A percentile compares a stretch with the other conserved stretches of the same genome.
phyloP scores from a whole-genome alignment of 2,797 vertebrate genomes.

The Sebastes minor region DNA sequence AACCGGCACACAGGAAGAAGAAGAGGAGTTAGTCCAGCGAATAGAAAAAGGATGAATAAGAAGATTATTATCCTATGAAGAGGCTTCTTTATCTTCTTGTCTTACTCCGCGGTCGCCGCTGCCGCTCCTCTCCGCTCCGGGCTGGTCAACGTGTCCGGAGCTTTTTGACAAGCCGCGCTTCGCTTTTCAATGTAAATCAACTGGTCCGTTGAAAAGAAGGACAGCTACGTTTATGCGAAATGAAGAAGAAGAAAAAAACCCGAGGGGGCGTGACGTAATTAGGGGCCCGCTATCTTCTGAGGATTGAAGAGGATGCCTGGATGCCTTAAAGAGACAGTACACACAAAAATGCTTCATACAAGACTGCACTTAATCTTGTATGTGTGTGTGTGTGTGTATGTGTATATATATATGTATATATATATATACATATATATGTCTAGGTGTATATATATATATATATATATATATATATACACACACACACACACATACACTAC shows the following conservation, averaged over 20 bases:
- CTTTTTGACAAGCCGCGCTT: slow-evolving; percentile 39
- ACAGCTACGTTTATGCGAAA: slow-evolving; percentile 41
- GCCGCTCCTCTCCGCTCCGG: not conserved
- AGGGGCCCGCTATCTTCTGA: slow-evolving; percentile 58
- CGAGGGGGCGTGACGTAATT: slow-evolving; percentile 66
- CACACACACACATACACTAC: too few relatives aligned
- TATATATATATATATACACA: rapidly evolving
- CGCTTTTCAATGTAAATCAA: slow-evolving; percentile 21
- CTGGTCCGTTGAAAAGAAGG: slow-evolving; percentile 25
- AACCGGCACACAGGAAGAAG: not conserved
- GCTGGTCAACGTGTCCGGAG: slow-evolving; percentile 43
- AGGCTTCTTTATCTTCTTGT: not conserved
- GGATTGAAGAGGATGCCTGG: slow-evolving; percentile 41
- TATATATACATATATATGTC: too few relatives aligned
- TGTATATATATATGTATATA: too few relatives aligned
- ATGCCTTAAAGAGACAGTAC: slow-evolving; percentile 73
- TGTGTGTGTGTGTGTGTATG: too few relatives aligned
- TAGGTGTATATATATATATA: too few relatives aligned
- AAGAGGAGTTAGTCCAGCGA: slow-evolving; percentile 7
- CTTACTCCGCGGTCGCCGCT: not conserved
- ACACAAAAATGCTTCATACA: too few relatives aligned
- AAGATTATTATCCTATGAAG: slow-evolving; percentile 5
- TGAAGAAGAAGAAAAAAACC: not conserved
- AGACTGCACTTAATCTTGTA: not conserved
- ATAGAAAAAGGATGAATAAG: not conserved